A percentile compares a stretch with the other conserved stretches of the same genome.
Evolutionary conservation across 2,113 vertebrate species (phyloP).

Genomic region (Callionymus lyra): DNA sequence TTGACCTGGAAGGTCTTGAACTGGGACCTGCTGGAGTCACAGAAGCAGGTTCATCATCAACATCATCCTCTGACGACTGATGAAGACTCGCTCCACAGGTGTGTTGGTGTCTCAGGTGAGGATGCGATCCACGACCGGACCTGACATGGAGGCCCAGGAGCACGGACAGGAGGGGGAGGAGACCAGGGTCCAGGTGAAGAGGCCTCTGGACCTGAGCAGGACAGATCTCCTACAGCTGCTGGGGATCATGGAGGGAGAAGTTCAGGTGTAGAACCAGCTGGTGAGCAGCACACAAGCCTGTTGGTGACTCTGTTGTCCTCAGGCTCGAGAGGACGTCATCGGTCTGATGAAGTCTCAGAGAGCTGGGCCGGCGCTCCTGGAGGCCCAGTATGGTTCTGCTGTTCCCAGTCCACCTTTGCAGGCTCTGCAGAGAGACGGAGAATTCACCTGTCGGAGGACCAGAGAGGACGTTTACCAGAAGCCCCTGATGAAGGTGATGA

Average conservation of each 20-base stretch:
- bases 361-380: conserved; percentile 76
- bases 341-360: conserved; percentile 81
- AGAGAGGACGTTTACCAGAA: conserved; percentile 85
- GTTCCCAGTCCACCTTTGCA: conserved; percentile 75
- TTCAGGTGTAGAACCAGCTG: conserved; percentile 71
- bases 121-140: too few species aligned
- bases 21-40: too few species aligned
- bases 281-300: too few species aligned
- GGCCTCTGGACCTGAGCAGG: conserved; percentile 59
- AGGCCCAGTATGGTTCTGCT: conserved; percentile 85
- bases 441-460: conserved; percentile 60
- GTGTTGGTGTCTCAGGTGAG: too few species aligned
- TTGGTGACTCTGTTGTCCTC: conserved; percentile 15
- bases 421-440: conserved; percentile 81
- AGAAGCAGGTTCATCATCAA: too few species aligned
- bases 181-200: not conserved
- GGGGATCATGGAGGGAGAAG: conserved; percentile 93
- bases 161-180: too few species aligned
- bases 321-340: conserved; percentile 95
- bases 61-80: too few species aligned
- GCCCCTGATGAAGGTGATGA: conserved; percentile 92
- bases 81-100: too few species aligned
- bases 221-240: conserved; percentile 82
- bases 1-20: too few species aligned
- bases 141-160: too few species aligned